phyloP scores from a whole-genome alignment of 2,113 vertebrate species.

The Heptranchias perlo region DNA sequence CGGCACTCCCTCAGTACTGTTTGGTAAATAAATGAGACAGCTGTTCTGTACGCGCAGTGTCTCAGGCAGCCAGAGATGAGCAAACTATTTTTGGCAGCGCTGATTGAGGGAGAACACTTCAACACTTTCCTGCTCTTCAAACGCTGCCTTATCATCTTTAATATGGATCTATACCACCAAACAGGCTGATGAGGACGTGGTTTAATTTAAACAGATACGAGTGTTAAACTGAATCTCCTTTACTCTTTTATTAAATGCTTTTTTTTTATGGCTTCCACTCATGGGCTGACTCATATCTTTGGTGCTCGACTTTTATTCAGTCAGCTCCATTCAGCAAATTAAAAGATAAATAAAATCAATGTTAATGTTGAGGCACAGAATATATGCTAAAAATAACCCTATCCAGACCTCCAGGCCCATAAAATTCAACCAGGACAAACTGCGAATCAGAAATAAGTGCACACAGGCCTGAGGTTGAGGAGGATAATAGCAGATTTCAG shows the following conservation, averaged over 20 bases:
- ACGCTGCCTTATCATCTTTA: neutral
- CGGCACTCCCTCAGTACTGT: no score
- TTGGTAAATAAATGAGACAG: neutral
- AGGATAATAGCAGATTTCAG: neutral
- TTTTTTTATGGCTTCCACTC: neutral
- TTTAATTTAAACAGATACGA: neutral
- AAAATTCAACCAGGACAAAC: neutral
- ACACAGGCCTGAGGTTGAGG: neutral
- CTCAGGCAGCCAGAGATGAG: neutral
- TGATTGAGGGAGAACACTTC: neutral
- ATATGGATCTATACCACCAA: neutral
- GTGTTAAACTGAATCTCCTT: neutral
- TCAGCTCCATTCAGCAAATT: neutral
- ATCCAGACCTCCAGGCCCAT: neutral
- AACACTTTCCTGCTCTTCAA: neutral
- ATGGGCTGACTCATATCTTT: neutral
- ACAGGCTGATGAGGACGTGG: neutral
- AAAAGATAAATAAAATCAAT: neutral
- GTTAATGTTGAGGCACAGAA: neutral
- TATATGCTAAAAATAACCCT: neutral
- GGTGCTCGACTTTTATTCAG: neutral
- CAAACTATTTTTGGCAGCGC: neutral
- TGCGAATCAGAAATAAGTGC: neutral
- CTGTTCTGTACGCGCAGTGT: neutral
- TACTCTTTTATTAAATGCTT: no score